Base-by-base conservation (phyloP, 2,888 invertebrate genomes). In the Trachelus stipa region DNA sequence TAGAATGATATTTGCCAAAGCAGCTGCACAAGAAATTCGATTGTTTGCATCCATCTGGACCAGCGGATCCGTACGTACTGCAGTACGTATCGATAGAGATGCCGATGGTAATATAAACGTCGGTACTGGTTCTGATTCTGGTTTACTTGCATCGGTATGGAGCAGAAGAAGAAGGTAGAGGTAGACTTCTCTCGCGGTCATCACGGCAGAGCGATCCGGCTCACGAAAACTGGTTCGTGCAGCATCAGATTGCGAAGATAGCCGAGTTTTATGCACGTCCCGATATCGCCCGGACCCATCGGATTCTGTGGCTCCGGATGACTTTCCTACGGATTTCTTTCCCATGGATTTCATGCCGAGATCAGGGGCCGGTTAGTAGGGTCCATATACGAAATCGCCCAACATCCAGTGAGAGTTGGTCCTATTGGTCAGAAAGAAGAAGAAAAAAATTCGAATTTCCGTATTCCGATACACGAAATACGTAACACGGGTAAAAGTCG, bases 161-260 rank as follows among this genome's bases (percentile, higher is more conserved):
- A 86, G 35, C 35, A 3, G 88, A 89, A 85, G 89, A 88, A 87
- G 56, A 9, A 56, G 56, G 56, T 23, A 23, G 23, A 86, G 87
- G 88, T 89, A 87, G 88, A 88, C 90, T 89, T 85, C 87, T 23
- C 31, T 33, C 33, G 71, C 71, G 30, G 71, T 71, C 71, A 33
- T 71, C 71, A 33, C 71, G 71, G 71, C 31, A 33, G 71, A 71
- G 15, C 71, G 71, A 71, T 71, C 71, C 71, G 71, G 71, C 71
- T 71, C 31, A 88, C 88, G 88, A 90, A 90, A 90, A 90, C 90
- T 90, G 90, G 90, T 90, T 90, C 90, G 90, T 87, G 86, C 86
- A 88, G 89, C 89, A 88, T 90, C 90, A 89, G 90, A 90, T 90
- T 88, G 90, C 90, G 84, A 89, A 90, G 90, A 90, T 90, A 90